Evolutionary conservation across 2,797 vertebrate genomes (phyloP).

Genomic region (Chelon labrosus): DNA sequence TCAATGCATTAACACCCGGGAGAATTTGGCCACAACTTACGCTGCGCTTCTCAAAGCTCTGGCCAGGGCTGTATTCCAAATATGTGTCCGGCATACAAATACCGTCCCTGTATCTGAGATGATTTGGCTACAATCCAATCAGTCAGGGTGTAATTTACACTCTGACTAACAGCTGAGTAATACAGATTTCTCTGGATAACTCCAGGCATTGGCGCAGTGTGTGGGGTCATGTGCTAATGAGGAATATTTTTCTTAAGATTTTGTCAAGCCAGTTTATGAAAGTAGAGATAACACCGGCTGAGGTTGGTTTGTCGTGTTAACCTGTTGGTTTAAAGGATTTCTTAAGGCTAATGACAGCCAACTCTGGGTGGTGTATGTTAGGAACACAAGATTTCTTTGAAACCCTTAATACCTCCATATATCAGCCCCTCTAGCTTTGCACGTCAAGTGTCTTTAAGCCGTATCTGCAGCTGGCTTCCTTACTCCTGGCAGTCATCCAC

Average conservation of each 20-base stretch:
- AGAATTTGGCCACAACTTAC: slow-evolving; percentile 48
- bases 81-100: slow-evolving; percentile 44
- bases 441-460: slow-evolving; percentile 29
- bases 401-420: slow-evolving; percentile 25
- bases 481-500: slow-evolving; percentile 46
- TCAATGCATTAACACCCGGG: slow-evolving; percentile 44
- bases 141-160: slow-evolving; percentile 45
- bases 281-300: slow-evolving; percentile 19
- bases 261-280: slow-evolving; percentile 28
- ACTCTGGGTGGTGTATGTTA: slow-evolving; percentile 4
- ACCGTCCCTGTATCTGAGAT: slow-evolving; percentile 27
- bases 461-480: slow-evolving; percentile 15
- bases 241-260: slow-evolving; percentile 32
- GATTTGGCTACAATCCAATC: slow-evolving; percentile 48
- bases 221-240: slow-evolving; percentile 30
- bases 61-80: slow-evolving; percentile 33
- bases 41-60: slow-evolving; percentile 33
- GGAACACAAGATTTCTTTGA: slow-evolving; percentile 9
- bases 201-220: slow-evolving; percentile 12
- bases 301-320: slow-evolving; percentile 3
- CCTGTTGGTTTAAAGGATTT: slow-evolving; percentile 17
- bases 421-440: slow-evolving; percentile 17
- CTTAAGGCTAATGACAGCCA: slow-evolving; percentile 20
- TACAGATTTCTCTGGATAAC: slow-evolving; percentile 39
- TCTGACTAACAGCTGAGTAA: slow-evolving; percentile 43